Evolutionary conservation across 2,888 invertebrate genomes (phyloP), one percentile per base, ranked within the genome.

Genomic region (Leptinotarsa tumamoca): DNA sequence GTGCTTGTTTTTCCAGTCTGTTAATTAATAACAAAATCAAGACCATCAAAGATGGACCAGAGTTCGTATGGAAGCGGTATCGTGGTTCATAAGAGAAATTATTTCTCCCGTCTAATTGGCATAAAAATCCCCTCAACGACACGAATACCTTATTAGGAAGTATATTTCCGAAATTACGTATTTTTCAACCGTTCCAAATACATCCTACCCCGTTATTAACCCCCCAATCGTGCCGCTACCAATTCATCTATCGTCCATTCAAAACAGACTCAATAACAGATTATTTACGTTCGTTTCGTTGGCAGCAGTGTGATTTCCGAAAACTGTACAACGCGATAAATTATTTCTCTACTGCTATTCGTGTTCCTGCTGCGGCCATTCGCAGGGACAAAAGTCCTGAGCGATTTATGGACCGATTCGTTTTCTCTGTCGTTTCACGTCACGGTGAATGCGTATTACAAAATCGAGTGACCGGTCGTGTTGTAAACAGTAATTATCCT

Each of bases 241-340:
- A 52, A 67, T 72, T 54, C 67, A 72, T 72, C 52, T 54, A 54
- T 52, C 33, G 17, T 21, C 58, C 23, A 58, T 58, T 58, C 58
- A 58, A 58, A 58, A 58, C 71, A 52, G 66, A 67, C 33, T 67
- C 71, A 67, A 72, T 72, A 72, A 66, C 71, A 72, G 63, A 63
- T 67, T 66, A 72, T 72, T 72, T 54, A 72, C 67, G 67, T 72
- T 66, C 71, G 18, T 72, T 72, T 72, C 66, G 71, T 66, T 43
- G 66, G 67, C 52, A 67, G 54, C 54, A 63, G 67, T 54, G 69
- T 74, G 74, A 69, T 70, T 74, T 74, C 67, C 51, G 74, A 68
- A 56, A 70, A 54, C 74, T 43, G 43, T 49, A 70, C 67, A 56
- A 70, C 50, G 21, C 56, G 58, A 71, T 56, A 66, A 74, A 74